Percentiles rank a stretch among this genome's conserved stretches.
phyloP scores from a whole-genome alignment of 1,140 invertebrate species.

The Oppia nitens region DNA sequence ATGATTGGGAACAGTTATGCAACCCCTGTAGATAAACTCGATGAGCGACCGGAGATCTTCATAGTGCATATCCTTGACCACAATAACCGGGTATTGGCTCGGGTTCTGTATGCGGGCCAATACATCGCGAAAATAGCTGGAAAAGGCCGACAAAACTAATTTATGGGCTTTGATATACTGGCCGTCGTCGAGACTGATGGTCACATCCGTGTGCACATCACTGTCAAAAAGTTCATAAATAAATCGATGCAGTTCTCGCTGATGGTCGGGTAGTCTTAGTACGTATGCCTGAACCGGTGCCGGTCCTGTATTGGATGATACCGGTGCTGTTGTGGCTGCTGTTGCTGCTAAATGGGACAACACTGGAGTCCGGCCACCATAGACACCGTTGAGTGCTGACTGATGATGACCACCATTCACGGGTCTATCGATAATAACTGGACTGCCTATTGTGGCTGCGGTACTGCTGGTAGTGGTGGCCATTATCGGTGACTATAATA shows the following conservation, averaged over 20 bases:
- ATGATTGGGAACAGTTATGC: slow-evolving; percentile 31
- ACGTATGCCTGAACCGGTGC: neutral
- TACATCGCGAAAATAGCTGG: slow-evolving; percentile 25
- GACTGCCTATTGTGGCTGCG: too few species aligned
- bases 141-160: slow-evolving; percentile 57
- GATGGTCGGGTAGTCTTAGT: neutral
- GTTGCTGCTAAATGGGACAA: too few species aligned
- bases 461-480: too few species aligned
- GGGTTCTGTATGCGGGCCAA: neutral
- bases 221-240: neutral
- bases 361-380: too few species aligned
- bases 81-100: slow-evolving; percentile 32
- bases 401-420: too few species aligned
- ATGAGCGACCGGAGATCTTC: slow-evolving; percentile 38
- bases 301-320: neutral
- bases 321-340: neutral
- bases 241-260: neutral
- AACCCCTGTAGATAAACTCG: slow-evolving; percentile 41
- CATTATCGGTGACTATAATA: too few species aligned
- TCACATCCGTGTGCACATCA: neutral
- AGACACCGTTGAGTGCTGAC: too few species aligned
- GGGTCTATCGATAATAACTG: too few species aligned
- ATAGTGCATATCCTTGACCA: slow-evolving; percentile 38
- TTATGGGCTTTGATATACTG: slow-evolving; percentile 75
- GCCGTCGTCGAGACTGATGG: neutral